phyloP scores from a whole-genome alignment of 2,888 invertebrate genomes.

The Orthonychiurus folsomi region DNA sequence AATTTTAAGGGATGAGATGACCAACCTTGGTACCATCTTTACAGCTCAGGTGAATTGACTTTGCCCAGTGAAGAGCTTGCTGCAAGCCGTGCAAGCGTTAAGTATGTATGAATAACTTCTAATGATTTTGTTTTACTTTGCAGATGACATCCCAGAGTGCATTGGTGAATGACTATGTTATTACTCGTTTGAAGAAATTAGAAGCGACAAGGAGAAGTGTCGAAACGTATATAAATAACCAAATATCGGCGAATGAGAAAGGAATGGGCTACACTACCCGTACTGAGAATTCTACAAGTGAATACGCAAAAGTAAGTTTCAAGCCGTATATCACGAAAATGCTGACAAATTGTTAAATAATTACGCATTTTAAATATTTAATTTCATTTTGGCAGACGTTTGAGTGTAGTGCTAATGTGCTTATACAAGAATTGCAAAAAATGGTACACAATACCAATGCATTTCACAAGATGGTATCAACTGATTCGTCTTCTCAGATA shows the following conservation, averaged over 20 bases:
- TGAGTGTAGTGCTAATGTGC: background rate
- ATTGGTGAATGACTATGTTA: background rate
- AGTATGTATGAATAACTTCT: background rate
- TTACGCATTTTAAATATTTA: background rate
- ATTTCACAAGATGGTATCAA: background rate
- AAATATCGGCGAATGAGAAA: background rate
- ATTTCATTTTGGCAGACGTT: background rate
- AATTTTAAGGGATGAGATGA: background rate
- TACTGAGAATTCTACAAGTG: background rate
- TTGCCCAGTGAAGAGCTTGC: too few relatives aligned
- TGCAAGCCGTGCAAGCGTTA: too few relatives aligned
- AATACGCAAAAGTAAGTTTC: background rate
- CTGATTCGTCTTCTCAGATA: background rate
- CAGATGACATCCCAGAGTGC: background rate
- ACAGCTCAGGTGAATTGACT: background rate
- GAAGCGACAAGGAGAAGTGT: background rate
- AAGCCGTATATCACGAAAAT: too few relatives aligned
- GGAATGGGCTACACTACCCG: background rate
- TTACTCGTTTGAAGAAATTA: background rate
- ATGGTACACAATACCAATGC: background rate
- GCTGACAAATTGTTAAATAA: too few relatives aligned
- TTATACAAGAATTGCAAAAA: background rate
- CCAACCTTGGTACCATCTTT: background rate
- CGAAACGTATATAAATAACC: background rate
- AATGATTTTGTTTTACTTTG: background rate